phyloP scores from a whole-genome alignment of 2,888 invertebrate species.

The Morinoia aosen region DNA sequence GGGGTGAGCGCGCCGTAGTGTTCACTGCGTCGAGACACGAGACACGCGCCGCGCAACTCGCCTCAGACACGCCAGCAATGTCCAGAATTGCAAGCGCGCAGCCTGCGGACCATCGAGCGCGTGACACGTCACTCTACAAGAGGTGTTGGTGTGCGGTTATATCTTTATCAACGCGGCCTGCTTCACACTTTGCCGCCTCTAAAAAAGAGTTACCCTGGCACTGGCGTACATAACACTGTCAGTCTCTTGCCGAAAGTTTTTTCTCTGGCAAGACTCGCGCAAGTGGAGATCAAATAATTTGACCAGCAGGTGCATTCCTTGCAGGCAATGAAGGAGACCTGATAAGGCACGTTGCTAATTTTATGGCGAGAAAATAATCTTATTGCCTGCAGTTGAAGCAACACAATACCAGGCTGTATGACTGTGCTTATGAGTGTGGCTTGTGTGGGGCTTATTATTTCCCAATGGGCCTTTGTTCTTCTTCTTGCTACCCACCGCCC shows the following conservation, averaged over 20 bases:
- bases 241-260: neutral
- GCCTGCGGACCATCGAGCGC: neutral
- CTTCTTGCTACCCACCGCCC: too few relatives aligned
- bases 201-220: neutral
- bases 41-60: neutral
- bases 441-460: too few relatives aligned
- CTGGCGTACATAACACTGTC: neutral
- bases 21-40: neutral
- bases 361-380: neutral
- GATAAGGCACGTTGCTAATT: neutral
- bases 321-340: neutral
- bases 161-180: neutral
- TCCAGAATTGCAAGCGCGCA: neutral
- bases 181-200: neutral
- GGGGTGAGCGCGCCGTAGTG: neutral
- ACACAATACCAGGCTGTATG: neutral
- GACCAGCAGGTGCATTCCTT: neutral
- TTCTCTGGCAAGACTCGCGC: neutral
- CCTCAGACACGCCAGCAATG: neutral
- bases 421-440: too few relatives aligned
- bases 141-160: neutral
- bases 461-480: too few relatives aligned
- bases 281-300: neutral
- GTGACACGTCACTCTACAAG: neutral
- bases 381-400: neutral